A percentile compares a stretch with the other conserved stretches of the same genome.
phyloP scores from a whole-genome alignment of 37 sponge, comb jelly and placozoan species.

The Spongilla lacustris region DNA sequence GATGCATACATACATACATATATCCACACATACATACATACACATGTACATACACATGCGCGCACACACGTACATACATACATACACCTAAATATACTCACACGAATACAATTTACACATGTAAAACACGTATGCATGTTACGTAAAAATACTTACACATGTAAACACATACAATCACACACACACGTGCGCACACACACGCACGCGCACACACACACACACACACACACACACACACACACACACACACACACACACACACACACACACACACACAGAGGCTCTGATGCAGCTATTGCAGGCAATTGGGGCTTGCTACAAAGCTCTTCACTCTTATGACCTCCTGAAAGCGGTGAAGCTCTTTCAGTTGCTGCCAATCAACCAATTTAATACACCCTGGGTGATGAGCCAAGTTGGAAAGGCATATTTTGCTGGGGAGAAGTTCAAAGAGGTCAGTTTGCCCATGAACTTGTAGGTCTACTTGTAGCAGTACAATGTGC shows the following conservation, averaged over 20 bases:
- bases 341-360: conserved; percentile 51
- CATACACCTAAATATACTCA: not conserved
- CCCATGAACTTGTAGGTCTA: not conserved
- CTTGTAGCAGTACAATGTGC: too few relatives aligned
- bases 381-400: conserved; percentile 82
- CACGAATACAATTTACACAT: not conserved
- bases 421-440: conserved; percentile 76
- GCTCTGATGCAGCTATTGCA: conserved; percentile 70
- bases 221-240: conserved; percentile 21
- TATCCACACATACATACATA: not conserved
- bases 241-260: conserved; percentile 16
- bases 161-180: conserved; percentile 8
- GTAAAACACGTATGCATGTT: too few relatives aligned
- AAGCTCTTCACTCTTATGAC: conserved; percentile 63
- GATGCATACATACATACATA: not conserved
- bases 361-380: conserved; percentile 72
- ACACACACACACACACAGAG: conserved; percentile 37
- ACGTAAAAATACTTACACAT: not conserved
- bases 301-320: conserved; percentile 74
- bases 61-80: not conserved
- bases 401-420: conserved; percentile 72
- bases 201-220: conserved; percentile 22
- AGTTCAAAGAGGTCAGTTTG: conserved; percentile 70
- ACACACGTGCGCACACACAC: conserved; percentile 17
- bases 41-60: not conserved